phyloP scores from a whole-genome alignment of 2,113 vertebrate species.

The Sciurus niger region DNA sequence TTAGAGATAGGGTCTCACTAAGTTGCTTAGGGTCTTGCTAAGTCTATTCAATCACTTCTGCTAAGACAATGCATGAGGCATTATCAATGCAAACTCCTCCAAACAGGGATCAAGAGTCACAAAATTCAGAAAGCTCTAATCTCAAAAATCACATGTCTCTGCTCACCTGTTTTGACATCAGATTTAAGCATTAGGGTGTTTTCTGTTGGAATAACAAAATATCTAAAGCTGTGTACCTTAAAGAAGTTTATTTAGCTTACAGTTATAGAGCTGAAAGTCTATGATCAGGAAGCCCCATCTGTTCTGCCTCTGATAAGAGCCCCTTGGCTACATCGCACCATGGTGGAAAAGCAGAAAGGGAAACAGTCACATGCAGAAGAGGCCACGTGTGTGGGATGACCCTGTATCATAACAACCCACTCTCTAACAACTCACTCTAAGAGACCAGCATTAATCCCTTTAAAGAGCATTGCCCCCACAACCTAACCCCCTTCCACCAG shows the following conservation, averaged over 20 bases:
- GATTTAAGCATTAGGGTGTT: not conserved
- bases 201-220: not conserved
- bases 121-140: not conserved
- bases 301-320: not conserved
- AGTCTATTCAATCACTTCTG: not conserved
- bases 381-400: not conserved
- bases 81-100: slow-evolving; percentile 5
- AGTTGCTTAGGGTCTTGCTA: no score
- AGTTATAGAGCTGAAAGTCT: not conserved
- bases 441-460: not conserved
- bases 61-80: not conserved
- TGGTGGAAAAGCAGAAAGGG: not conserved
- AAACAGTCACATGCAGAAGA: not conserved
- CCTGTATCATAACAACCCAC: not conserved
- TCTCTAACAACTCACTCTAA: not conserved
- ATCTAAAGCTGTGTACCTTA: not conserved
- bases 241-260: not conserved
- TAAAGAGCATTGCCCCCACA: not conserved
- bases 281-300: not conserved
- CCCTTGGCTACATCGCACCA: not conserved
- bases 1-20: no score
- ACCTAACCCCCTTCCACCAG: not conserved
- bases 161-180: not conserved
- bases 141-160: not conserved
- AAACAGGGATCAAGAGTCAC: not conserved